Evolutionary conservation across 2,113 vertebrate genomes (phyloP).

Genomic region (Melanocharis versteri): DNA sequence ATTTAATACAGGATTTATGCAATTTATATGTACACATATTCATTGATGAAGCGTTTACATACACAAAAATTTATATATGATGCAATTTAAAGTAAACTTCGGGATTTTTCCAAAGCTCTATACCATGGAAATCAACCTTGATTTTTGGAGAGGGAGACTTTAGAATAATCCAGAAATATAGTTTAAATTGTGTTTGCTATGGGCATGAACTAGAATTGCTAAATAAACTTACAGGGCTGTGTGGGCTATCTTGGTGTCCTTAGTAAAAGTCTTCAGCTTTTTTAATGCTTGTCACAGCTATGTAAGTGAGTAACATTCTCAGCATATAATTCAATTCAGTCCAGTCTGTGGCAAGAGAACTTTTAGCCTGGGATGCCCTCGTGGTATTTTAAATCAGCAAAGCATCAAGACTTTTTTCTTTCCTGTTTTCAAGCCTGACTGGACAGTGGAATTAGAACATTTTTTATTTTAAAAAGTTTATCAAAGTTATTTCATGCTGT

Average conservation of each 20-base stretch:
- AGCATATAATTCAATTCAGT: background rate
- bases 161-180: background rate
- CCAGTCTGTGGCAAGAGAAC: background rate
- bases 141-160: background rate
- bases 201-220: background rate
- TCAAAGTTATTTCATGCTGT: rapidly evolving
- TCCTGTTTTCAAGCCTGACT: background rate
- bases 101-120: background rate
- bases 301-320: background rate
- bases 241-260: background rate
- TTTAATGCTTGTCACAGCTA: background rate
- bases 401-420: background rate
- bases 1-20: background rate
- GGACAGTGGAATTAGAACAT: background rate
- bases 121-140: background rate
- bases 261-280: background rate
- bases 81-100: background rate
- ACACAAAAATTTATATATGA: rapidly evolving
- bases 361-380: background rate
- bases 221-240: rapidly evolving
- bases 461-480: background rate
- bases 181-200: background rate
- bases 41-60: background rate
- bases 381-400: background rate
- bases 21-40: background rate